Evolutionary conservation across 2,888 invertebrate species (phyloP).

Genomic region (Noctua janthina): DNA sequence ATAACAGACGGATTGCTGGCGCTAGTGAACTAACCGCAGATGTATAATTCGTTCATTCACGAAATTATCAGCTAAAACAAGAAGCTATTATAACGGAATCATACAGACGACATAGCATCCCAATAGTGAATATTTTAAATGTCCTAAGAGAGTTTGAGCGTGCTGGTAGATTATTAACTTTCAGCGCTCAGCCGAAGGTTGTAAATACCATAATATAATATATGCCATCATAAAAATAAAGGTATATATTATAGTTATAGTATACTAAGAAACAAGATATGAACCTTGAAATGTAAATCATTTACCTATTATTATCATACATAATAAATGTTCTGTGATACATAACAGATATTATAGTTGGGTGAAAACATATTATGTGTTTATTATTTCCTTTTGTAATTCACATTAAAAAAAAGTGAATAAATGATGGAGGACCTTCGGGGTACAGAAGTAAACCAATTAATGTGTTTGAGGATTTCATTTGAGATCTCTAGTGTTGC

Average conservation of each 20-base stretch:
- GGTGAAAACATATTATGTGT: not conserved
- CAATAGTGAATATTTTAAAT: not conserved
- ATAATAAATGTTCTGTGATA: slow-evolving; percentile 9
- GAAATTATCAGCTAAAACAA: slow-evolving; percentile 34
- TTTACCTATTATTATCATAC: slow-evolving; percentile 8
- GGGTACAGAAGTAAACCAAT: not conserved
- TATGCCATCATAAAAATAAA: too few relatives aligned
- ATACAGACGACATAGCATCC: slow-evolving; percentile 3
- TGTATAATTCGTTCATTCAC: slow-evolving; percentile 48
- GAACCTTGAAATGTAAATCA: slow-evolving; percentile 33
- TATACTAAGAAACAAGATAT: slow-evolving; percentile 12
- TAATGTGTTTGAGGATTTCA: not conserved
- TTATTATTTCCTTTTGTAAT: not conserved
- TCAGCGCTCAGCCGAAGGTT: not conserved
- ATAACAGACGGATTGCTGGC: not conserved
- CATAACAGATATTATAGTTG: slow-evolving; percentile 20
- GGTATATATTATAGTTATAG: not conserved
- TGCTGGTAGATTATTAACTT: not conserved
- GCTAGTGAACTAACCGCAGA: slow-evolving; percentile 36
- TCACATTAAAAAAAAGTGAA: not conserved
- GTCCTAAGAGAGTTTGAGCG: not conserved
- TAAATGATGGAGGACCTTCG: not conserved
- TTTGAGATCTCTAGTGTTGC: not conserved
- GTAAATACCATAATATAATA: not conserved
- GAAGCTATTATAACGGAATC: slow-evolving; percentile 17